phyloP scores from a whole-genome alignment of 1,140 invertebrate genomes.

The Tetragonula clypearis region DNA sequence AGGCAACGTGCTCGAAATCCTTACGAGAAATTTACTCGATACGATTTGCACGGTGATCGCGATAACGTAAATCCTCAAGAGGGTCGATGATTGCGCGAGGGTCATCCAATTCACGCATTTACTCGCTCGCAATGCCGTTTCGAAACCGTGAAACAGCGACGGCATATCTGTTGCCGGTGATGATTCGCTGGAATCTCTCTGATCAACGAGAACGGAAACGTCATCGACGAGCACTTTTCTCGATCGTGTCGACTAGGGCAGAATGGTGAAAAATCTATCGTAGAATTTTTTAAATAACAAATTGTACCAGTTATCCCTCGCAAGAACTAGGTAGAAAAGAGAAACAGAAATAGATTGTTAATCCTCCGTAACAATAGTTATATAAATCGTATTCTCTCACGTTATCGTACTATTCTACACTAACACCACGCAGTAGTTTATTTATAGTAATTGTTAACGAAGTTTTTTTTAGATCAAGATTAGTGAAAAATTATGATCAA shows the following conservation, averaged over 20 bases:
- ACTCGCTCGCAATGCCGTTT: constrained; percentile 37
- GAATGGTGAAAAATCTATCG: neutral
- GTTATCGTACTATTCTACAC: neutral
- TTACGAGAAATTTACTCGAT: constrained; percentile 5
- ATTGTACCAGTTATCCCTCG: neutral
- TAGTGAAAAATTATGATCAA: too few relatives aligned
- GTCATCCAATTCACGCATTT: constrained; percentile 47
- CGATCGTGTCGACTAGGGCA: neutral
- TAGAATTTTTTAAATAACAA: neutral
- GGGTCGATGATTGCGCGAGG: constrained; percentile 50
- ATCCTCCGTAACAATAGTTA: neutral
- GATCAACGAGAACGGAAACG: neutral
- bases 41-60: neutral
- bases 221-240: neutral
- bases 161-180: neutral
- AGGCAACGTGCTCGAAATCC: neutral
- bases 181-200: constrained; percentile 1
- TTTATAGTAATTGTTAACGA: too few relatives aligned
- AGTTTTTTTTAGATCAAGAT: too few relatives aligned
- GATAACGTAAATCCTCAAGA: constrained; percentile 40
- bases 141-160: constrained; percentile 35
- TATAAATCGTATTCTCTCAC: neutral
- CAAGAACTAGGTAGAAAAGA: neutral
- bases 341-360: neutral
- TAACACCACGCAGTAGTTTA: too few relatives aligned